phyloP scores from a whole-genome alignment of 2,797 vertebrate genomes.

The Pangasius sanitwongsei region DNA sequence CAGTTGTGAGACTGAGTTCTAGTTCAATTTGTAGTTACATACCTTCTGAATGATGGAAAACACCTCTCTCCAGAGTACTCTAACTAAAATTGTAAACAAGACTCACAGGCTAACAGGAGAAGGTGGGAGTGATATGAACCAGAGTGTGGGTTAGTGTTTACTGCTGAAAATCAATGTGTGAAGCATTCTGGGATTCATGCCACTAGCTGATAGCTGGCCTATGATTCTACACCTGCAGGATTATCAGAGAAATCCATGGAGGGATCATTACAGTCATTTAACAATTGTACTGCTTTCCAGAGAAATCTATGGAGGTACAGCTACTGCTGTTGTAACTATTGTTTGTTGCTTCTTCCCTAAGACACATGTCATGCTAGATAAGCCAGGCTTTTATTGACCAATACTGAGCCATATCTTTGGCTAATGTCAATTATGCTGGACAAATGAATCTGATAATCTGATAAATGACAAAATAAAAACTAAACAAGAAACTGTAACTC shows the following conservation, averaged over 20 bases:
- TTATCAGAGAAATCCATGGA: slow-evolving; percentile 41
- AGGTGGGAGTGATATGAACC: slow-evolving; percentile 9
- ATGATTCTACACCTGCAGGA: slow-evolving; percentile 38
- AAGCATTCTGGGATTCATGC: slow-evolving; percentile 36
- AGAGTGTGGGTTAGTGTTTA: slow-evolving; percentile 26
- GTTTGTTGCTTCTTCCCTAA: neutral
- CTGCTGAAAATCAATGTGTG: slow-evolving; percentile 37
- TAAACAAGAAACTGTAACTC: neutral
- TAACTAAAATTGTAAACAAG: slow-evolving; percentile 6
- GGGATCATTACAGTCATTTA: slow-evolving; percentile 12
- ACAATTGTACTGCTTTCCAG: slow-evolving; percentile 30
- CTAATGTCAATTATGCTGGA: neutral
- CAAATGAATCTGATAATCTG: neutral
- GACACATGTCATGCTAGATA: neutral
- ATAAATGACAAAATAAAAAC: neutral
- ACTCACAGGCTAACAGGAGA: neutral
- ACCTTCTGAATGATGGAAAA: slow-evolving; percentile 8
- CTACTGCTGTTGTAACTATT: neutral
- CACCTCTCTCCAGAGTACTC: neutral
- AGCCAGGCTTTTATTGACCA: slow-evolving; percentile 27
- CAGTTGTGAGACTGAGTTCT: neutral
- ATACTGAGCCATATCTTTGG: neutral
- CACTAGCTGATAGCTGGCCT: slow-evolving; percentile 30
- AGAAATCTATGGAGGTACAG: neutral
- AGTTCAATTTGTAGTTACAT: neutral